phyloP scores from a whole-genome alignment of 2,888 invertebrate genomes.

The Drosophila limbata region DNA sequence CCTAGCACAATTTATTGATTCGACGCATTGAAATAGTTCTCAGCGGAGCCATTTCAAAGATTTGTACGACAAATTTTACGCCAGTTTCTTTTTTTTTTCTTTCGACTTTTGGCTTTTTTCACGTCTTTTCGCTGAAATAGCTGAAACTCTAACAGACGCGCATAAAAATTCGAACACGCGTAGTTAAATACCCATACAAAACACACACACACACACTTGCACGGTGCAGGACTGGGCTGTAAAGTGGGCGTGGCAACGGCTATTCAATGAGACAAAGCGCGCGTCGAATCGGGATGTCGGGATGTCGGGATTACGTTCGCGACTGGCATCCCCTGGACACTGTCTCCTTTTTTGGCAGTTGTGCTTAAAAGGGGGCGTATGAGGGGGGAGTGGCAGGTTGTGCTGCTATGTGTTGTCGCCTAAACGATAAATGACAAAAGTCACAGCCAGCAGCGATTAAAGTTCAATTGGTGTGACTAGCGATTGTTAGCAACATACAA shows the following conservation, averaged over 20 bases:
- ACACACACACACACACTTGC: slow-evolving; percentile 20
- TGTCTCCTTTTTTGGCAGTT: slow-evolving; percentile 52
- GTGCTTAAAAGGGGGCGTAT: slow-evolving; percentile 11
- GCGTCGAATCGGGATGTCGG: slow-evolving; percentile 29
- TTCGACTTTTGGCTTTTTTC: slow-evolving; percentile 13
- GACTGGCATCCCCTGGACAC: slow-evolving; percentile 26
- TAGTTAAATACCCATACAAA: slow-evolving; percentile 49
- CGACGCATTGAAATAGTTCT: slow-evolving; percentile 84
- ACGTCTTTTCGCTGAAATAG: slow-evolving; percentile 69
- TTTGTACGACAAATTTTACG: slow-evolving; percentile 76
- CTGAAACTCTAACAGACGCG: slow-evolving; percentile 58
- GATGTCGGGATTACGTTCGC: slow-evolving; percentile 45
- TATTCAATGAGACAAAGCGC: slow-evolving; percentile 80
- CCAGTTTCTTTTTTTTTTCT: slow-evolving; percentile 35
- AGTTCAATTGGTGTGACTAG: slow-evolving; percentile 75
- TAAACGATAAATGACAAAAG: slow-evolving; percentile 80
- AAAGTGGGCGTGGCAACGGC: slow-evolving; percentile 66
- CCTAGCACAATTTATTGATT: slow-evolving; percentile 80
- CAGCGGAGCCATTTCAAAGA: slow-evolving; percentile 83
- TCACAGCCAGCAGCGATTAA: slow-evolving; percentile 72
- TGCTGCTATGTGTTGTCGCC: slow-evolving; percentile 65
- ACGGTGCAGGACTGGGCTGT: slow-evolving; percentile 19
- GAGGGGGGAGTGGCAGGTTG: slow-evolving; percentile 9
- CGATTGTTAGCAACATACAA: slow-evolving; percentile 41
- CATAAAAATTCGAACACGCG: slow-evolving; percentile 55